Evolutionary conservation across 2,113 vertebrate genomes (phyloP).

Genomic region (Xyrauchen texanus): DNA sequence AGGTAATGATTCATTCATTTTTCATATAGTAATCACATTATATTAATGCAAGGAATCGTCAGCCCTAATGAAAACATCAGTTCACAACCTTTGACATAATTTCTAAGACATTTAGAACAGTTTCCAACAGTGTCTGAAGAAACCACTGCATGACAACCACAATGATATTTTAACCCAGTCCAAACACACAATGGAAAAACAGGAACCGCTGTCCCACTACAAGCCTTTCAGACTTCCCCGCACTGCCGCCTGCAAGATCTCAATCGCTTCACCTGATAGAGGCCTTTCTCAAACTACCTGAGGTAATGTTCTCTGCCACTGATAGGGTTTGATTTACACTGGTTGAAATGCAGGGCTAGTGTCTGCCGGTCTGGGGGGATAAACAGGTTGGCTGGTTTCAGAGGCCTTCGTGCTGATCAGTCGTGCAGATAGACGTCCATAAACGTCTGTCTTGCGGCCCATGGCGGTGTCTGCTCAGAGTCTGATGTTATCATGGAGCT

Average conservation of each 20-base stretch:
- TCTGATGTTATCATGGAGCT: slow-evolving; percentile 75
- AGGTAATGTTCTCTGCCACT: slow-evolving; percentile 36
- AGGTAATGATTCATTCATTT: too few species aligned
- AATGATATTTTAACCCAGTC: background rate
- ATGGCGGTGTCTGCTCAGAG: slow-evolving; percentile 68
- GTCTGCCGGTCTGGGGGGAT: slow-evolving; percentile 35
- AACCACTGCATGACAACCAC: background rate
- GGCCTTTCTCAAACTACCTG: slow-evolving; percentile 32
- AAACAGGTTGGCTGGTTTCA: slow-evolving; percentile 38
- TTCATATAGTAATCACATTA: too few species aligned
- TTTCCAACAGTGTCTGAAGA: too few species aligned
- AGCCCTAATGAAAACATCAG: too few species aligned
- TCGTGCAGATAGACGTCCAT: slow-evolving; percentile 70
- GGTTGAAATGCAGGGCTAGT: slow-evolving; percentile 44
- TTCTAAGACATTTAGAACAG: too few species aligned
- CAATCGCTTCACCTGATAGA: slow-evolving; percentile 28
- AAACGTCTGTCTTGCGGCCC: slow-evolving; percentile 71
- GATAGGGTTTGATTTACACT: slow-evolving; percentile 52
- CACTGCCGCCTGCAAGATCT: slow-evolving; percentile 10
- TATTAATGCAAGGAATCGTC: too few species aligned
- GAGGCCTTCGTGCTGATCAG: slow-evolving; percentile 42
- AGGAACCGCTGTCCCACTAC: background rate
- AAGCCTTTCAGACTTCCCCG: background rate
- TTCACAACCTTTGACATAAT: too few species aligned
- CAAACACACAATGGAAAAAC: background rate